A percentile compares a stretch with the other conserved stretches of the same genome.
These are phyloP conservation scores for Phocides pigmalion DNA, from an alignment of 1,140 invertebrate genomes.

Conservation along the genomic window DNA sequence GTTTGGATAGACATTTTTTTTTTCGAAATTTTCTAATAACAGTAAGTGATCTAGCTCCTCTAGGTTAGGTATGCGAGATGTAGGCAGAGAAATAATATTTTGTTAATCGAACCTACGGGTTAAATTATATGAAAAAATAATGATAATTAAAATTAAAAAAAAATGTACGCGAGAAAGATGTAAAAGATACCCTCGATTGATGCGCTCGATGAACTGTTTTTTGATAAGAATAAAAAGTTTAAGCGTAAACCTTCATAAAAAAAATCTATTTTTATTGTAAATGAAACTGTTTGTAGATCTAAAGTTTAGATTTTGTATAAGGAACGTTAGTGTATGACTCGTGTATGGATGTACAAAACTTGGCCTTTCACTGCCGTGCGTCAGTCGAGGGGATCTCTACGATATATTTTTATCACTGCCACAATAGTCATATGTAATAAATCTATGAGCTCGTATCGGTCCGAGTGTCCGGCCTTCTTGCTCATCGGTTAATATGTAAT, in stretches of 20 bases:
- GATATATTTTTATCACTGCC: conserved; percentile 81
- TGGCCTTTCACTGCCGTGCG: not conserved
- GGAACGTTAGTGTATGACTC: not conserved
- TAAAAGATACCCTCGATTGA: conserved; percentile 3
- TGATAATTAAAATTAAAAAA: conserved; percentile 40
- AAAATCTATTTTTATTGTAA: not conserved
- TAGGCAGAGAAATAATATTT: conserved; percentile 70
- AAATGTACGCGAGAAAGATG: conserved; percentile 18
- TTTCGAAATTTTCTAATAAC: conserved; percentile 34
- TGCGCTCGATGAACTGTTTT: not conserved
- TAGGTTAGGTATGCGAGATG: conserved; percentile 58
- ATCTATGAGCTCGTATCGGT: conserved; percentile 36
- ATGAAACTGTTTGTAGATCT: not conserved
- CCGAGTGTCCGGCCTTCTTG: conserved; percentile 41
- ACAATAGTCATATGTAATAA: conserved; percentile 55
- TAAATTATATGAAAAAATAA: conserved; percentile 37
- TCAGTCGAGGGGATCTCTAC: conserved; percentile 20
- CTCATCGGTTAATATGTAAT: conserved; percentile 47
- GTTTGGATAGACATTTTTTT: conserved; percentile 41
- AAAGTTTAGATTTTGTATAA: not conserved
- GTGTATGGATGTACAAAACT: conserved; percentile 10
- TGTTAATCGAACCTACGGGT: conserved; percentile 52
- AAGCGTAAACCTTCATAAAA: not conserved
- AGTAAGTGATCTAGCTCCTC: conserved; percentile 41
- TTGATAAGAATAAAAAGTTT: not conserved